Evolutionary conservation across 2,888 invertebrate genomes (phyloP).

Genomic region (Branchellion lobata): DNA sequence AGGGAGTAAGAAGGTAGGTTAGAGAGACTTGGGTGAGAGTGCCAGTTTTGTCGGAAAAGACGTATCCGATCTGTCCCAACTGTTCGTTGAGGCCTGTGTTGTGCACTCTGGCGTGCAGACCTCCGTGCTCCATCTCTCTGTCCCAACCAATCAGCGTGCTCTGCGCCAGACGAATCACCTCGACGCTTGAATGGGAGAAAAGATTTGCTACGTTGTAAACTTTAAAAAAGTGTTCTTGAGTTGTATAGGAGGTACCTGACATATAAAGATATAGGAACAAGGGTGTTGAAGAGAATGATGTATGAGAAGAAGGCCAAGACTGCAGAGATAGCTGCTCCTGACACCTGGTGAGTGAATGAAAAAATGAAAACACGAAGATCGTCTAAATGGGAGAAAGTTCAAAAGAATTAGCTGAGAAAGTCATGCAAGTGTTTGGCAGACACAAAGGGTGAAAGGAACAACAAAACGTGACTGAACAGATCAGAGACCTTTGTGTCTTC

Average conservation of each 20-base stretch:
- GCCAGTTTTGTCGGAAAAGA: conserved; percentile 99
- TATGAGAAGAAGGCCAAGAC: conserved; percentile 37
- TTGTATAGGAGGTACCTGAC: conserved; percentile 30
- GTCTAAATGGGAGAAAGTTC: background rate
- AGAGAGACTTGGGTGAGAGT: conserved; percentile 81
- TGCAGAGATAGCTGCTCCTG: conserved; percentile 8
- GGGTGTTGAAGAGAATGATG: conserved; percentile 38
- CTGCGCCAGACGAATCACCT: conserved; percentile 31
- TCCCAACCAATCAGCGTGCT: conserved; percentile 34
- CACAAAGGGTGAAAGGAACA: background rate
- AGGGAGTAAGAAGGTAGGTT: background rate
- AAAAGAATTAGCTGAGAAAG: background rate
- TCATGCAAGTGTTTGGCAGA: background rate
- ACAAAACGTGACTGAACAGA: background rate
- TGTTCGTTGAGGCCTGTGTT: conserved; percentile 98
- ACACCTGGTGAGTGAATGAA: background rate
- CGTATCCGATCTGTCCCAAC: conserved; percentile 96
- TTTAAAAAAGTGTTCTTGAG: background rate
- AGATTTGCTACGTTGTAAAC: background rate
- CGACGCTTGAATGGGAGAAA: conserved; percentile 6
- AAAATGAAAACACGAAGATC: background rate
- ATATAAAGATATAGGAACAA: conserved; percentile 44
- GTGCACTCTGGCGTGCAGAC: conserved; percentile 80
- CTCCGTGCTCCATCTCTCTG: conserved; percentile 56
- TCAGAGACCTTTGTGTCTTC: background rate